Conservation (phyloP, 2,888 invertebrate species). For the Willowsia nigromaculata region DNA sequence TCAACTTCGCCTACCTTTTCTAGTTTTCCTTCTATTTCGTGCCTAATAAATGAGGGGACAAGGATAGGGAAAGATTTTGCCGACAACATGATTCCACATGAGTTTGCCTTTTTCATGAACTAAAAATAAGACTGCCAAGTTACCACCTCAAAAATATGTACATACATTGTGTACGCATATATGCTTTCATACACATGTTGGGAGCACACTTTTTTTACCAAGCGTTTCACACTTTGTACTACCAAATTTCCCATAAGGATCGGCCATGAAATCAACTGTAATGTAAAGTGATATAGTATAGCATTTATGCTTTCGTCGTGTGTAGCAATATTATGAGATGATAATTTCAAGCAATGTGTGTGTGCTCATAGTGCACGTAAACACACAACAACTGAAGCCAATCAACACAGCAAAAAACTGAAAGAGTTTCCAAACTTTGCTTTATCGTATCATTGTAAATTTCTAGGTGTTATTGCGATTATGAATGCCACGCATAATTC, state of each 20-base stretch:
- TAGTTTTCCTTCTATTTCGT: background rate
- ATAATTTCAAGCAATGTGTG: too few relatives aligned
- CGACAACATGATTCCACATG: background rate
- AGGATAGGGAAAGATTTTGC: background rate
- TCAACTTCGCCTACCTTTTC: background rate
- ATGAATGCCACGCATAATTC: background rate
- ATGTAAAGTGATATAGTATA: too few relatives aligned
- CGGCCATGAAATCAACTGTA: too few relatives aligned
- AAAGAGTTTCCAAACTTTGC: too few relatives aligned
- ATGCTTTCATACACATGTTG: background rate
- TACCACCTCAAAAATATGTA: conserved; percentile 25
- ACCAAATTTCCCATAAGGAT: too few relatives aligned
- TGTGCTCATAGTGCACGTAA: too few relatives aligned
- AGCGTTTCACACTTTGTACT: too few relatives aligned
- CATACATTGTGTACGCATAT: background rate
- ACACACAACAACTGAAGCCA: too few relatives aligned
- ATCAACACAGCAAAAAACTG: too few relatives aligned
- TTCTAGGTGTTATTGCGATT: background rate
- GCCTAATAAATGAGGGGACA: background rate
- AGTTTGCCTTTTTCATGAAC: background rate
- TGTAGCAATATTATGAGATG: background rate
- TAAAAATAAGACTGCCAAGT: conserved; percentile 44
- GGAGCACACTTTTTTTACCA: too few relatives aligned
- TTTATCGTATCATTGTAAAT: too few relatives aligned
- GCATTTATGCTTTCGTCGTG: background rate